phyloP scores from a whole-genome alignment of 2,797 vertebrate genomes.

The Odontamblyopus rebecca region DNA sequence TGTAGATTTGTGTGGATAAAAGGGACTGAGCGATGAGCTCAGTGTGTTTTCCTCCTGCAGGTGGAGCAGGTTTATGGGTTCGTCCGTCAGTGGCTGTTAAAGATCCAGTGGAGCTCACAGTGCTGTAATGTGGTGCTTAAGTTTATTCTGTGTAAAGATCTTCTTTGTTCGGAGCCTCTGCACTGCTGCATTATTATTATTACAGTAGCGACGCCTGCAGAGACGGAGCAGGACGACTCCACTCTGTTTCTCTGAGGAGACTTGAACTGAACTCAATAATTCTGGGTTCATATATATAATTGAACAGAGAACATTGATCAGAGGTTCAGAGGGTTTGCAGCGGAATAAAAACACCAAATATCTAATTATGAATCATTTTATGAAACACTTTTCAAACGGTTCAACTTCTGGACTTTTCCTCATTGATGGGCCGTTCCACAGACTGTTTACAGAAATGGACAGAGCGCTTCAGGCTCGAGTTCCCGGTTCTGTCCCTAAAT shows the following conservation, averaged over 20 bases:
- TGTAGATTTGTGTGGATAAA: not conserved
- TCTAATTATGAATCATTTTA: constrained; percentile 6
- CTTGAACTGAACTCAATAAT: constrained; percentile 10
- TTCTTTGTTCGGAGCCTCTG: not conserved
- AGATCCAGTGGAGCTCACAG: too few species aligned
- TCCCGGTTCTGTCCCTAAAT: too few species aligned
- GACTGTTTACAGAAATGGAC: too few species aligned
- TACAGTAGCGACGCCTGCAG: not conserved
- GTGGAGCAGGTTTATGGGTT: too few species aligned
- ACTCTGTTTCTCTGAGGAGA: not conserved
- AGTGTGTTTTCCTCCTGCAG: not conserved
- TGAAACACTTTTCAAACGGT: not conserved
- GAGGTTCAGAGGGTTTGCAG: constrained; percentile 8
- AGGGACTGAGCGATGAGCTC: not conserved
- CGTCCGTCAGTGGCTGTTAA: too few species aligned
- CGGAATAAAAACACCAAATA: constrained; percentile 13
- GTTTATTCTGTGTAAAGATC: too few species aligned
- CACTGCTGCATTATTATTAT: not conserved
- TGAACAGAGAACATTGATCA: constrained; percentile 34
- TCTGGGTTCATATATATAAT: constrained; percentile 28
- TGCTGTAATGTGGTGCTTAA: too few species aligned
- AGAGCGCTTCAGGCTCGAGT: too few species aligned
- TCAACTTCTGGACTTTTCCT: constrained; percentile 15
- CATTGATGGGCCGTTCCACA: too few species aligned
- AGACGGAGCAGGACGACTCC: not conserved